Percentiles rank a stretch among this genome's conserved stretches.
These are phyloP conservation scores for Pteropus alecto DNA, from an alignment of 2,113 vertebrate genomes.

Conservation along the genomic window DNA sequence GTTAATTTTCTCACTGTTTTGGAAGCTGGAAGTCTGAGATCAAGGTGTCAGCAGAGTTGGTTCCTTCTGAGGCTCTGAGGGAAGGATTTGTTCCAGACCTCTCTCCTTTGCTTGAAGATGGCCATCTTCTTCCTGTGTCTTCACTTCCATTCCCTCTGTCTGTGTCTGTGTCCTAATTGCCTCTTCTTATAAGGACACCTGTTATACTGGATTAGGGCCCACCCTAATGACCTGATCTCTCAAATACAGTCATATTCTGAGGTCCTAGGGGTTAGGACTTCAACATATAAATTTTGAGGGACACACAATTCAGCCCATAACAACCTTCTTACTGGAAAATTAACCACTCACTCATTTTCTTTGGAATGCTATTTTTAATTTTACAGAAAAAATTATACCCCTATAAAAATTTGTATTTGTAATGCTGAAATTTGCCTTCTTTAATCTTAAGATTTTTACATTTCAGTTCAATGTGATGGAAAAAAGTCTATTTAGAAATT, in stretches of 20 bases:
- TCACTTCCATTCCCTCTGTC: not conserved
- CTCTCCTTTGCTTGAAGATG: not conserved
- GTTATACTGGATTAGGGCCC: not conserved
- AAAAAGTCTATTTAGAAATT: not conserved
- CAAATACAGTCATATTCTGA: not conserved
- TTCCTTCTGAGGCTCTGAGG: not conserved
- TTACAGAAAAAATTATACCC: not conserved
- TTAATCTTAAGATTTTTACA: not conserved
- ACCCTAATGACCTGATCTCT: not conserved
- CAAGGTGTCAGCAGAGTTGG: not conserved
- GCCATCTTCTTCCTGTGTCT: not conserved
- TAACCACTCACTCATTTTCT: not conserved
- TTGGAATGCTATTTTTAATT: not conserved
- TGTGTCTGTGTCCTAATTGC: not conserved
- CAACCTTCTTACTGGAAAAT: not conserved
- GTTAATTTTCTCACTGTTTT: not conserved
- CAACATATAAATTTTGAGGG: not conserved
- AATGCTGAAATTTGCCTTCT: not conserved
- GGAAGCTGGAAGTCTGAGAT: not conserved
- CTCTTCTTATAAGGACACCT: not conserved
- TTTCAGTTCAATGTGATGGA: not conserved
- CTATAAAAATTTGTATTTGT: not conserved
- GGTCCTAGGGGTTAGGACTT: not conserved
- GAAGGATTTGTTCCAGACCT: not conserved
- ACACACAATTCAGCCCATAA: not conserved